Evolutionary conservation across 2,113 vertebrate species (phyloP).

Genomic region (Rhodinocichla rosea): DNA sequence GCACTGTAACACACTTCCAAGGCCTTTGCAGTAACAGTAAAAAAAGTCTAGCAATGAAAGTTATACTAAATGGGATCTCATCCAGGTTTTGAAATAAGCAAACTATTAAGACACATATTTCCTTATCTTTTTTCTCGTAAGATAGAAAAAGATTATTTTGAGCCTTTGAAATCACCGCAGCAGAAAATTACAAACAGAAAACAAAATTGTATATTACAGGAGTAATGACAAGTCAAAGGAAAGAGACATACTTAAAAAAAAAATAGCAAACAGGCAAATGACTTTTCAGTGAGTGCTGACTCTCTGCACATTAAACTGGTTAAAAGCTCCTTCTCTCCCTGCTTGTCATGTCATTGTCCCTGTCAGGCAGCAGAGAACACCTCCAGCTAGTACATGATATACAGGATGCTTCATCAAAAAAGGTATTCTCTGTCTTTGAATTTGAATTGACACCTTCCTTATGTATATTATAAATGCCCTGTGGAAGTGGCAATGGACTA

Average conservation of each 20-base stretch:
- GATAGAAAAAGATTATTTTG: conserved; percentile 47
- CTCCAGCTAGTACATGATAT: conserved; percentile 50
- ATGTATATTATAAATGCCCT: background rate
- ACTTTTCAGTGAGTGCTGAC: conserved; percentile 25
- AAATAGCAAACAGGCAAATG: conserved; percentile 22
- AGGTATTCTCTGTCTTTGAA: conserved; percentile 32
- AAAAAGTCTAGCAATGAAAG: background rate
- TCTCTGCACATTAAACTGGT: background rate
- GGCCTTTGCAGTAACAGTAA: background rate
- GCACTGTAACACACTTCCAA: background rate
- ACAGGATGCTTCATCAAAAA: conserved; percentile 45
- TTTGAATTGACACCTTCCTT: conserved; percentile 24
- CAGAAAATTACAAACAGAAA: conserved; percentile 67
- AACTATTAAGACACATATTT: conserved; percentile 22
- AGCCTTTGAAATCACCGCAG: conserved; percentile 54
- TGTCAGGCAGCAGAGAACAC: conserved; percentile 40
- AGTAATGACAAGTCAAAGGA: conserved; percentile 59
- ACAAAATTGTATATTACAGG: conserved; percentile 51
- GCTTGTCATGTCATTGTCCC: conserved; percentile 38
- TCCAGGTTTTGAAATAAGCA: conserved; percentile 40
- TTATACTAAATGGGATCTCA: background rate
- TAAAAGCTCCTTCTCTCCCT: background rate
- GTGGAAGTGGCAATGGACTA: background rate
- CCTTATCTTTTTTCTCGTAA: conserved; percentile 11
- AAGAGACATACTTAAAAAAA: background rate